Base-by-base conservation (phyloP, 2,888 invertebrate species). In the Byasa hedistus region DNA sequence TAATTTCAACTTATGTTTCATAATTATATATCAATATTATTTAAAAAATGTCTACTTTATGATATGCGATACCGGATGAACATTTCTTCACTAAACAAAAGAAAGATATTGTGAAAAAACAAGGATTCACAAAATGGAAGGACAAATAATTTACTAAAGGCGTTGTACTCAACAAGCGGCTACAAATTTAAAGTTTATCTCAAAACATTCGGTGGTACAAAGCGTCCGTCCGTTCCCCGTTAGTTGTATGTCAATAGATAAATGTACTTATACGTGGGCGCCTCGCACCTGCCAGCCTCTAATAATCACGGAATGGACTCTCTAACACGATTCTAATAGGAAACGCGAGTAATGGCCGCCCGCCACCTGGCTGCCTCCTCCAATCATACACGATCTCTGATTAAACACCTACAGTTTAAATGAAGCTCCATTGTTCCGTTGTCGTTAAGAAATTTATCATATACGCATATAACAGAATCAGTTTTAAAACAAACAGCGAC, bases 291-390 rank as follows among this genome's bases (percentile, higher is more conserved):
- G 89, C 85, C 74, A 76, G 67, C 74, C 70, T 80, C 79, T 78
- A 81, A 84, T 88, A 88, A 86, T 86, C 83, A 86, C 83, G 79
- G 86, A 83, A 85, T 84, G 82, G 83, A 70, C 75, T 74, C 75
- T 81, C 81, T 81, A 81, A 82, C 81, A 80, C 80, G 87, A 85
- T 85, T 88, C 89, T 89, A 91, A 91, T 89, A 88, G 87, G 90
- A 89, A 86, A 87, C 81, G 77, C 78, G 81, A 77, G 77, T 76
- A 75, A 76, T 74, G 77, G 75, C 75, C 76, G 76, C 84, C 88
- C 88, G 87, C 85, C 74, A 73, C 68, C 69, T 64, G 68, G 71
- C 78, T 78, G 65, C 57, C 55, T 60, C 68, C 73, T 75, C 81
- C 83, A 83, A 82, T 82, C 81, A 73, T 73, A 69, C 67, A 64